Base-by-base conservation (phyloP, 2,797 vertebrate species). In the Hoplostethus atlanticus region DNA sequence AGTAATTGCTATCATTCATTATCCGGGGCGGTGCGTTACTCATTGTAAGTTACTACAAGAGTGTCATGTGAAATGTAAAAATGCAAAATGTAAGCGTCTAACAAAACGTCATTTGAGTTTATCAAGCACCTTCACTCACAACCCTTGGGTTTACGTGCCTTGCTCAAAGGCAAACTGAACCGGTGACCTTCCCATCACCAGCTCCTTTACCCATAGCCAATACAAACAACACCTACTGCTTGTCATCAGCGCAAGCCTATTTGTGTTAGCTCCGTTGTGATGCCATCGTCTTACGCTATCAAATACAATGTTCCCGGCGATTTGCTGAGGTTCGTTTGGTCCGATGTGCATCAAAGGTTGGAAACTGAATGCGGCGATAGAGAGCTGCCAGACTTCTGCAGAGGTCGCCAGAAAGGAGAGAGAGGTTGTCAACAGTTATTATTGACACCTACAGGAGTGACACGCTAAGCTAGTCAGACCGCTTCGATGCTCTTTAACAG, bases 271-370 rank as follows among this genome's bases (percentile, higher is more conserved):
- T 80, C 11, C 70, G 59, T 30, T 73, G 65, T 64, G 67, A 73
- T 73, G 51, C 73, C 70, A 73, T 68, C 44, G 68, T n/a, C 0
- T 9, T 64, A 40, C 3, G 0, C 2, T 4, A 51, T 50, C 31
- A 42, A 58, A 68, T 67, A 61, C 68, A 66, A 65, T 3, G 4
- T 56, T 36, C 11, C 62, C 48, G 0, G 5, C 40, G 47, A 79
- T 59, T 60, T 21, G 25, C 64, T 25, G 38, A 10, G 73, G 51
- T 57, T 78, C 64, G 55, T 79, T 88, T 69, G 47, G 61, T 67
- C 51, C 54, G 74, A 68, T 86, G 82, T 86, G 57, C 57, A 67
- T 84, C 62, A 64, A 48, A 80, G 16, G 16, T 17, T 13, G 21
- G n/a, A 71, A 65, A 65, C 8, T 71, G 47, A 56, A 36, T 21